Base-by-base conservation (phyloP, 2,888 invertebrate species). In the Drosophila nr. fundita region DNA sequence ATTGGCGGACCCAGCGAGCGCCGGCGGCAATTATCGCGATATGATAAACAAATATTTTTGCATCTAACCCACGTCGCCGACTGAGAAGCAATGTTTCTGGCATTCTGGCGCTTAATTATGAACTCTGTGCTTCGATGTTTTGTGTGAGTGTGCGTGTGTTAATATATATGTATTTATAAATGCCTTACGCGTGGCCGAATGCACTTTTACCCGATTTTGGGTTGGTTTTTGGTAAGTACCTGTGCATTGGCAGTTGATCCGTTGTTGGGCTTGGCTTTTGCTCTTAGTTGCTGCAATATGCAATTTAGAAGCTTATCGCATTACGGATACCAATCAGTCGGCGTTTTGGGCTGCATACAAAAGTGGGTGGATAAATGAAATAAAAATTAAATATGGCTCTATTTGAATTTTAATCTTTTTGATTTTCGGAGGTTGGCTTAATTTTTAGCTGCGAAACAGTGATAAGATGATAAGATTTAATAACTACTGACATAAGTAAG, bases 31-130 rank as follows among this genome's bases (percentile, higher is more conserved):
- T 85, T 85, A 87, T 88, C 88, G 86, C 83, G 83, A 87, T 89
- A 78, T 89, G 90, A 87, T 89, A 87, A 89, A 87, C 87, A 87
- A 87, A 87, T 87, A 89, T 89, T 87, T 84, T 89, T 87, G 90
- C 90, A 87, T 87, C 90, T 87, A 86, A 82, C 82, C 82, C 75
- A 75, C 80, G 73, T 67, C 54, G 70, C 62, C 63, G 61, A 50
- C 49, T 70, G 73, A 76, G 77, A 67, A 68, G 82, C 76, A 83
- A 76, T 63, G 71, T 76, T 73, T 80, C 69, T 87, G 85, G 76
- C 73, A 84, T 84, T 84, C 84, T 82, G 84, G 87, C 87, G 87
- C 89, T 87, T 87, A 87, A 87, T 87, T 87, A 87, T 89, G 89
- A 89, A 89, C 88, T 82, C 75, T 73, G 65, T 55, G 75, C 79